Evolutionary conservation across 2,113 vertebrate species (phyloP).

Genomic region (Pampusana beccarii): DNA sequence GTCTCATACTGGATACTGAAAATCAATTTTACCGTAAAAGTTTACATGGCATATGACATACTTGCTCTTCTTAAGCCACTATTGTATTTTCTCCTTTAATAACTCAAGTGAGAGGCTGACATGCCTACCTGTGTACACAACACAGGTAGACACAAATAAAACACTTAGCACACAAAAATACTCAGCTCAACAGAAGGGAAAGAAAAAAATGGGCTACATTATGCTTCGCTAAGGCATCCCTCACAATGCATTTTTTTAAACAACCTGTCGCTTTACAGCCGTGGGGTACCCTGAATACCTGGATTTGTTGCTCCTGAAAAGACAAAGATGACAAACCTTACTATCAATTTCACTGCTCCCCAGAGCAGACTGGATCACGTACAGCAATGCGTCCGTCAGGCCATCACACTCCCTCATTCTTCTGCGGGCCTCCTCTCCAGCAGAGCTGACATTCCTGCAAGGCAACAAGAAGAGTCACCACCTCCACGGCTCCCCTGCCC

Average conservation of each 20-base stretch:
- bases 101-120: neutral
- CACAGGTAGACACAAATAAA: neutral
- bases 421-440: slow-evolving; percentile 95
- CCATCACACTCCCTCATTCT: slow-evolving; percentile 98
- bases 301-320: neutral
- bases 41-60: neutral
- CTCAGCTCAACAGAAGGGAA: neutral
- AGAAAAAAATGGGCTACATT: neutral
- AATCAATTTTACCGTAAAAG: neutral
- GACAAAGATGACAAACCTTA: slow-evolving; percentile 86
- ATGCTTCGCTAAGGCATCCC: neutral
- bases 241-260: neutral
- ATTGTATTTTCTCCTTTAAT: neutral
- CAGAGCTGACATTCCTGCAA: slow-evolving; percentile 97
- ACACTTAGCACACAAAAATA: neutral
- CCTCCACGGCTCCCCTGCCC: neutral
- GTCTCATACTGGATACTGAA: neutral
- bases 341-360: slow-evolving; percentile 99
- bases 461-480: slow-evolving; percentile 51
- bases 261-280: neutral
- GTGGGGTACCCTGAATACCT: neutral
- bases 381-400: slow-evolving; percentile 95
- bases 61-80: neutral
- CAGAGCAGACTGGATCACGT: slow-evolving; percentile 96
- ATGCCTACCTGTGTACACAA: neutral